Conservation (phyloP, 2,113 vertebrate genomes). For the Menura novaehollandiae region DNA sequence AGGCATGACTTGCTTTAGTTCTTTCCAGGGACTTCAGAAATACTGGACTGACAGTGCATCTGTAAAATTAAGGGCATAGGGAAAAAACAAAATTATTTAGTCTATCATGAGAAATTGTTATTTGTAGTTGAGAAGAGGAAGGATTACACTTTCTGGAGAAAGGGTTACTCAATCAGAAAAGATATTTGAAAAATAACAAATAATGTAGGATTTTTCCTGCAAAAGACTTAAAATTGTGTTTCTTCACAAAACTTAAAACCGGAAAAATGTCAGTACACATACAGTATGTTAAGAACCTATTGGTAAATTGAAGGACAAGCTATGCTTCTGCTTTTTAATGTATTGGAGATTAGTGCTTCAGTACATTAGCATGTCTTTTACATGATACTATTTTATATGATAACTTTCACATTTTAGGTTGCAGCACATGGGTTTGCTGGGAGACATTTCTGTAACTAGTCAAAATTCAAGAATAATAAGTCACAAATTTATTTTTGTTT, state of each 20-base stretch:
- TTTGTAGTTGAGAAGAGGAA: background rate
- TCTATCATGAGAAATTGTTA: background rate
- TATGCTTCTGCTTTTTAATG: background rate
- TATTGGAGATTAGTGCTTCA: background rate
- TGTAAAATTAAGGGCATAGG: background rate
- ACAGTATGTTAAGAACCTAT: background rate
- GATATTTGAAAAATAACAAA: background rate
- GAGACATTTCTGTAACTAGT: background rate
- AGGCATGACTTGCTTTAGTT: background rate
- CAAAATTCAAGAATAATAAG: background rate
- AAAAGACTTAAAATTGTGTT: background rate
- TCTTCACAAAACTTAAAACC: background rate
- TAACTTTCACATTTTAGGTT: background rate
- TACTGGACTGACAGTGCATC: background rate
- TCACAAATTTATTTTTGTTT: background rate
- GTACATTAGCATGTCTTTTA: background rate
- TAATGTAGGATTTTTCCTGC: background rate
- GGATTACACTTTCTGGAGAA: background rate
- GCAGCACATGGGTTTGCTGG: background rate
- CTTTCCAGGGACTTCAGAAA: background rate
- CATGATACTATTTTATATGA: fast-evolving
- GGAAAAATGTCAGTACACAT: background rate
- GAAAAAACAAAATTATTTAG: background rate
- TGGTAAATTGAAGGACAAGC: background rate
- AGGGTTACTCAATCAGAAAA: background rate